phyloP scores from a whole-genome alignment of 2,888 invertebrate species.

The Luperina testacea region DNA sequence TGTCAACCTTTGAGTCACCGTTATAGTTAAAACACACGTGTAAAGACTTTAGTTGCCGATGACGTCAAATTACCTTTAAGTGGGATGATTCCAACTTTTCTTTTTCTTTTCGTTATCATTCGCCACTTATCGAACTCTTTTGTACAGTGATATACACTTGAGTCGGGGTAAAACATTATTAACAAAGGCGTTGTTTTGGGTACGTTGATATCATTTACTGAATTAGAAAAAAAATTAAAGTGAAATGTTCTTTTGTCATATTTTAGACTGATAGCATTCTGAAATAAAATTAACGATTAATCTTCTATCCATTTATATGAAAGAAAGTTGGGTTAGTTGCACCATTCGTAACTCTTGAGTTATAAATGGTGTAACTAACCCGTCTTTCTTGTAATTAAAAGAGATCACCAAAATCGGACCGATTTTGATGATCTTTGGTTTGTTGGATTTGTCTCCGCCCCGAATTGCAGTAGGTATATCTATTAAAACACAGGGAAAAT shows the following conservation, averaged over 20 bases:
- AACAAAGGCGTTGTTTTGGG: constrained; percentile 18
- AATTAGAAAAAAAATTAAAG: neutral
- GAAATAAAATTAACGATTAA: neutral
- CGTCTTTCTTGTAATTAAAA: too few species aligned
- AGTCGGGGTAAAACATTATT: constrained; percentile 30
- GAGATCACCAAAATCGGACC: too few species aligned
- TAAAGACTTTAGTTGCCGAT: neutral
- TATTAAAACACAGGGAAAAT: too few species aligned
- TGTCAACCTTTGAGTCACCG: neutral
- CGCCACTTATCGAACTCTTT: constrained; percentile 20
- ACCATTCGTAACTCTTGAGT: too few species aligned
- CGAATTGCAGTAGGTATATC: too few species aligned
- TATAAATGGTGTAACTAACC: too few species aligned
- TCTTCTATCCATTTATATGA: too few species aligned
- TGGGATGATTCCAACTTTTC: constrained; percentile 1
- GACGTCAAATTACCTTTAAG: neutral
- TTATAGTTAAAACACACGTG: neutral
- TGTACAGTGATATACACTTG: constrained; percentile 21
- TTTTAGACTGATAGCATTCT: neutral
- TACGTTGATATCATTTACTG: neutral
- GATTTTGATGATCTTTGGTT: too few species aligned
- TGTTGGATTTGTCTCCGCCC: too few species aligned
- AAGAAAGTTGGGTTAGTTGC: too few species aligned
- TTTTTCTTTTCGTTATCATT: constrained; percentile 6
- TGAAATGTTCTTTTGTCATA: neutral